Percentiles rank a stretch among this genome's conserved stretches.
These are phyloP conservation scores for Porites divaricata DNA, from an alignment of 92 coral and sea anemone genomes.

Conservation along the genomic window DNA sequence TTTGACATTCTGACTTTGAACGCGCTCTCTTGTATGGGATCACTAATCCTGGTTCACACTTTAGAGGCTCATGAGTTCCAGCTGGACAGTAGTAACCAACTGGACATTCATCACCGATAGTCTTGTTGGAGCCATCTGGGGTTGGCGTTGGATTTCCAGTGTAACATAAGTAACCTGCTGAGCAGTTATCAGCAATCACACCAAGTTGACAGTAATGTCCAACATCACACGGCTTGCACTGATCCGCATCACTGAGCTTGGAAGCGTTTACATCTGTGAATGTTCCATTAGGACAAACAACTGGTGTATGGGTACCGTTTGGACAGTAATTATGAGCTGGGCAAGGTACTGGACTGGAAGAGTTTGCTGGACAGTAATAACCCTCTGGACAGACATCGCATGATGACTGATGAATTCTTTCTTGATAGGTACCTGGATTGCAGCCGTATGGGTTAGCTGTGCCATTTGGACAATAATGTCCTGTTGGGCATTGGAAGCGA, in stretches of 20 bases:
- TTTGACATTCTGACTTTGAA: constrained; percentile 77
- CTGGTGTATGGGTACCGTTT: constrained; percentile 76
- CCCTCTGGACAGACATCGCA: constrained; percentile 89
- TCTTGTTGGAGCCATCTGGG: constrained; percentile 85
- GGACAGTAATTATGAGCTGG: constrained; percentile 85
- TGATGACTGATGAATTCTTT: constrained; percentile 51
- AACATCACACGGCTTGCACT: constrained; percentile 82
- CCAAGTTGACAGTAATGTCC: constrained; percentile 95
- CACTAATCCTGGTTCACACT: constrained; percentile 80
- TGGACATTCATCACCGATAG: constrained; percentile 79
- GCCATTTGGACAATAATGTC: constrained; percentile 82
- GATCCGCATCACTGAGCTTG: constrained; percentile 64
- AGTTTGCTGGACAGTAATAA: constrained; percentile 83
- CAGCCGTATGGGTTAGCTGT: constrained; percentile 91
- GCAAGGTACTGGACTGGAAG: constrained; percentile 83
- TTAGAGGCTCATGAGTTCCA: constrained; percentile 66
- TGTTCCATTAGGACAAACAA: constrained; percentile 94
- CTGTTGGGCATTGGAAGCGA: constrained; percentile 82
- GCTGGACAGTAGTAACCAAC: constrained; percentile 88
- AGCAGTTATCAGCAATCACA: constrained; percentile 70
- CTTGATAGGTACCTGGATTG: constrained; percentile 90
- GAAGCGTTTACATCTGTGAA: constrained; percentile 63
- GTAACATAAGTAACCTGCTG: constrained; percentile 90
- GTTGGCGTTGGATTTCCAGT: constrained; percentile 80
- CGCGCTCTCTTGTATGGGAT: constrained; percentile 81